Base-by-base conservation (phyloP, 2,888 invertebrate species). In the Ichneumoninae sp. region DNA sequence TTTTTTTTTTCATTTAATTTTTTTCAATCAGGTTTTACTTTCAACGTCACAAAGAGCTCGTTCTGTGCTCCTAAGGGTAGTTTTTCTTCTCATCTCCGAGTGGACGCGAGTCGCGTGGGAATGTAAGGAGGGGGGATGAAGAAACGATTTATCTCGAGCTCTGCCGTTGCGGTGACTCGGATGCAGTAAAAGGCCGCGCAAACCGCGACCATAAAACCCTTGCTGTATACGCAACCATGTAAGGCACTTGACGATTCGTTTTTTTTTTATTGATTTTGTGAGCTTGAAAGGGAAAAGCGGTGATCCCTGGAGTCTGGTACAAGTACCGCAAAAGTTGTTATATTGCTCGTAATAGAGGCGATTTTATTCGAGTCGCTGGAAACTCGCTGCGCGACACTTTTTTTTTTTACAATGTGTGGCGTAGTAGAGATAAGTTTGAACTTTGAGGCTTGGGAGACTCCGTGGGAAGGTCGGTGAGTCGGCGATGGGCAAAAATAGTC, bases 261-360 rank as follows among this genome's bases (percentile, higher is more conserved):
- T 63, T 81, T 33, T 47, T 22, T 77, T 89, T 87, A 91, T 91
- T 88, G 91, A 92, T 91, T 89, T 89, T 89, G 87, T 85, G 57
- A 68, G 52, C 71, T 70, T 77, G 85, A 84, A 79, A 83, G 84
- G 80, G 76, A 87, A 76, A 87, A 52, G 52, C 26, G 22, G 30
- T 16, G 75, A 52, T 75, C 22, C 16, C 65, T 22, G 36, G 19
- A 63, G 63, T 63, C 50, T 22, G 4, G 30, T 40, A 40, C 22
- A 44, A 66, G 60, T 73, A 30, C 36, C 66, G 50, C 57, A 54
- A 54, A 50, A 40, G 22, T 75, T 80, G 66, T 83, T 69, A 40
- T 1, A 84, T 78, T 74, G 76, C 81, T 63, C 77, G 75, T 75
- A 75, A 66, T 75, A 66, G 65, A 75, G 16, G 36, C 52, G 75